These are phyloP conservation scores for Anastatus disparis DNA, from an alignment of 1,140 invertebrate species.

Conservation along the genomic window DNA sequence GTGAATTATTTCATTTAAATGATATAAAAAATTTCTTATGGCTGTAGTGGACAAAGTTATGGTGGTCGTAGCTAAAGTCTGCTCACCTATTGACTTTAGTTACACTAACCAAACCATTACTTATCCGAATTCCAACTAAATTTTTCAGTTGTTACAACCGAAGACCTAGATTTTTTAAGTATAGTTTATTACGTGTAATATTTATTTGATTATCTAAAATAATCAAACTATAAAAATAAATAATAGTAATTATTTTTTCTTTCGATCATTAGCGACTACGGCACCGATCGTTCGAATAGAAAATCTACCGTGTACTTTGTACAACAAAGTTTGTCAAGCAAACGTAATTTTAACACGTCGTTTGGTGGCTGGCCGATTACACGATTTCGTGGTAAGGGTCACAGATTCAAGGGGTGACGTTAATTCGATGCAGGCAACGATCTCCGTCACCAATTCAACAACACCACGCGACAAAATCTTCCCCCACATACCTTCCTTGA, in stretches of 20 bases:
- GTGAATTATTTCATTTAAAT: no score
- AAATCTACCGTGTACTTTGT: slow-evolving; percentile 81
- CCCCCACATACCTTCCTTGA: slow-evolving; percentile 82
- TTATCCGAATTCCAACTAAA: no score
- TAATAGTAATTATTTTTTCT: slow-evolving; percentile 23
- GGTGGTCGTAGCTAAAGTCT: no score
- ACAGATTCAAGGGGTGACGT: slow-evolving; percentile 81
- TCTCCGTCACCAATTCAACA: slow-evolving; percentile 84
- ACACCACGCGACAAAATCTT: slow-evolving; percentile 83
- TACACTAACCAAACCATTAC: no score
- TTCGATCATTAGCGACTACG: slow-evolving; percentile 68
- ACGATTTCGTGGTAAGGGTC: slow-evolving; percentile 83
- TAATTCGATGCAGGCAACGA: slow-evolving; percentile 80
- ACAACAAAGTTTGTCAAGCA: slow-evolving; percentile 85
- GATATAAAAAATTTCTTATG: no score
- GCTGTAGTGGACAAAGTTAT: no score
- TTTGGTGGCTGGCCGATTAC: slow-evolving; percentile 79
- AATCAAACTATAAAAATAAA: background rate
- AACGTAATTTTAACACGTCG: slow-evolving; percentile 81
- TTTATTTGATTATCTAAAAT: no score
- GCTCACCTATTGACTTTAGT: no score
- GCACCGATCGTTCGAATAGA: slow-evolving; percentile 79
- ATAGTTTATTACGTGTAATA: no score
- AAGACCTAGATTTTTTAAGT: no score
- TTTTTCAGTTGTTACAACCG: no score